Percentiles rank a stretch among this genome's conserved stretches.
Conservation (phyloP, 2,888 invertebrate species). For the Agriopis leucophaearia region DNA sequence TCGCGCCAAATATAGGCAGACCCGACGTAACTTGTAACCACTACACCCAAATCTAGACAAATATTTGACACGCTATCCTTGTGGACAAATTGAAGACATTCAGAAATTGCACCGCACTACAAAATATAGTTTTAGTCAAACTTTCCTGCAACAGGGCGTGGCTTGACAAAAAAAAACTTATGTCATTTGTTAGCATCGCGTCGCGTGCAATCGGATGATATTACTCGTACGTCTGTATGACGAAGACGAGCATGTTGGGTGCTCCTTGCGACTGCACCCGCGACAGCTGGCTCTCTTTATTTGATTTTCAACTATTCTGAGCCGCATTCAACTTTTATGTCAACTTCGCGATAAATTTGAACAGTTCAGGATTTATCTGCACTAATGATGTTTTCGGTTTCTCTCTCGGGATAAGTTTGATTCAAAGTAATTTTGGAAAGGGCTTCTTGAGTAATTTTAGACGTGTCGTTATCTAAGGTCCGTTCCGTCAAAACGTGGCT, state of each 20-base stretch:
- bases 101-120: conserved; percentile 46
- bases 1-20: conserved; percentile 63
- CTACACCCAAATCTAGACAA: conserved; percentile 62
- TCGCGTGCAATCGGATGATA: conserved; percentile 61
- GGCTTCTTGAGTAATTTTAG: conserved; percentile 31
- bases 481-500: conserved; percentile 7
- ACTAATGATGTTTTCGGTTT: conserved; percentile 61
- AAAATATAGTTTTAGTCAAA: conserved; percentile 40
- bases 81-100: conserved; percentile 46
- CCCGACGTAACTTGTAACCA: conserved; percentile 55
- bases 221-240: conserved; percentile 62
- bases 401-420: conserved; percentile 50
- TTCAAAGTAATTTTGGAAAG: conserved; percentile 38
- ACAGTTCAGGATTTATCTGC: conserved; percentile 50
- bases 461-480: conserved; percentile 22
- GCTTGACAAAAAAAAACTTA: conserved; percentile 52
- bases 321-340: conserved; percentile 69
- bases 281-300: conserved; percentile 78
- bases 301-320: conserved; percentile 75
- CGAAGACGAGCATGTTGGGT: conserved; percentile 68
- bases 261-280: conserved; percentile 70
- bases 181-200: conserved; percentile 56
- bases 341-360: conserved; percentile 57
- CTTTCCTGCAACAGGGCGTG: conserved; percentile 37
- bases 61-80: conserved; percentile 49